Base-by-base conservation (phyloP, 2,888 invertebrate species). In the Caenorhabditis becei region DNA sequence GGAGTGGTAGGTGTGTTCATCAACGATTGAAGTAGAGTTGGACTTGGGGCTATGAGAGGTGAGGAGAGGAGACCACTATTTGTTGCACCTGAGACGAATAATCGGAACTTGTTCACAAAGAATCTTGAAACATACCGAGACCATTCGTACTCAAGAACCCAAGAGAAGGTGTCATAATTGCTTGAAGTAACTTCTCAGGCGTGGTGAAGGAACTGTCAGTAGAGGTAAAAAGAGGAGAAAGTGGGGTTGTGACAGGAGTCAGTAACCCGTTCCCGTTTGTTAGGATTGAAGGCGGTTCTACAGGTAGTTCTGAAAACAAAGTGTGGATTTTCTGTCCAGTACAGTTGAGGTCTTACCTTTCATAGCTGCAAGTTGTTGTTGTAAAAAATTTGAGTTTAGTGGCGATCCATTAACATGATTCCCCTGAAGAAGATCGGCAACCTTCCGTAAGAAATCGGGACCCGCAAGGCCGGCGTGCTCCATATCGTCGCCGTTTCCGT, bases 401-500 rank as follows among this genome's bases (percentile, higher is more conserved):
- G 61, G n/a, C 2, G 61, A 56, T 0, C 72, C 69, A 23, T 67
- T 62, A n/a, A 18, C 26, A 20, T 63, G 67, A 32, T 71, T 61
- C 16, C 58, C 58, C 37, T 59, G 59, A 20, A 77, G 20, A 23
- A 69, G 62, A 41, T 77, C 81, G 23, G 77, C 81, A 14, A 81
- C 66, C 56, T 49, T 77, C 63, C 65, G 61, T 32, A 81, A 49
- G n/a, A 81, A 72, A 14, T 81, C 81, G 20, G 70, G 59, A 53
- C 56, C 62, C 58, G 71, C 59, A 18, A 80, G 32, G 11, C 58
- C 69, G 20, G 62, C 59, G 23, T 70, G 78, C 62, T 77, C 72
- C 81, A 83, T 81, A 10, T 77, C 82, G 20, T 82, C 82, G 41
- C 63, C 62, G 74, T 74, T 81, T 32, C 72, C 77, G 53, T 77